These are phyloP conservation scores for Artemia sp. DNA, from an alignment of 2,888 invertebrate genomes.

Conservation along the genomic window DNA sequence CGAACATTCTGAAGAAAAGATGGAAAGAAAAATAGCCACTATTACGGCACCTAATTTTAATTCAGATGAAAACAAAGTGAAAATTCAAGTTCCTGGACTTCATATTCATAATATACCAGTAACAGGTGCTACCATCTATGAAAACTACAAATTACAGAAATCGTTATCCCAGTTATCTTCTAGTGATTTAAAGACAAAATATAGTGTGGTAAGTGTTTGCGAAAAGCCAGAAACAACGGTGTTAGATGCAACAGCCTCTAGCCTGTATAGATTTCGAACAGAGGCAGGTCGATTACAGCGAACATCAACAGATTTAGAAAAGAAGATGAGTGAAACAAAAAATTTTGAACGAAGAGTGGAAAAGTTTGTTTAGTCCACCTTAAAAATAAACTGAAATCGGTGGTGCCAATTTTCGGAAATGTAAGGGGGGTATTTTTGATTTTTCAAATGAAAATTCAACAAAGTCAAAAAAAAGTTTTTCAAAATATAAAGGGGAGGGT, in stretches of 20 bases:
- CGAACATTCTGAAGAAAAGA: too few species aligned
- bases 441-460: too few species aligned
- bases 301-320: not conserved
- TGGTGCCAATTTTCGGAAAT: too few species aligned
- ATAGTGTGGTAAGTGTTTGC: not conserved
- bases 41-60: not conserved
- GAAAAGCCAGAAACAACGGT: not conserved
- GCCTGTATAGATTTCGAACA: conserved; percentile 5
- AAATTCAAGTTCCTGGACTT: conserved; percentile 23
- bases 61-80: conserved; percentile 24
- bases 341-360: not conserved
- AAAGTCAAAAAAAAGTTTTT: too few species aligned
- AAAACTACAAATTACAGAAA: conserved; percentile 3
- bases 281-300: conserved; percentile 4
- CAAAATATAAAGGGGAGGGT: too few species aligned
- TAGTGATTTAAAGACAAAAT: not conserved
- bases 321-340: conserved; percentile 5
- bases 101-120: conserved; percentile 5
- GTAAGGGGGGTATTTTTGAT: too few species aligned
- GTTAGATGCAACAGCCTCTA: not conserved
- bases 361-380: not conserved
- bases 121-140: conserved; percentile 12
- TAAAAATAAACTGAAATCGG: too few species aligned
- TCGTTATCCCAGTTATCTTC: not conserved
- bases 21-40: not conserved